phyloP scores from a whole-genome alignment of 2,888 invertebrate genomes.

The Isotomurus palustris region DNA sequence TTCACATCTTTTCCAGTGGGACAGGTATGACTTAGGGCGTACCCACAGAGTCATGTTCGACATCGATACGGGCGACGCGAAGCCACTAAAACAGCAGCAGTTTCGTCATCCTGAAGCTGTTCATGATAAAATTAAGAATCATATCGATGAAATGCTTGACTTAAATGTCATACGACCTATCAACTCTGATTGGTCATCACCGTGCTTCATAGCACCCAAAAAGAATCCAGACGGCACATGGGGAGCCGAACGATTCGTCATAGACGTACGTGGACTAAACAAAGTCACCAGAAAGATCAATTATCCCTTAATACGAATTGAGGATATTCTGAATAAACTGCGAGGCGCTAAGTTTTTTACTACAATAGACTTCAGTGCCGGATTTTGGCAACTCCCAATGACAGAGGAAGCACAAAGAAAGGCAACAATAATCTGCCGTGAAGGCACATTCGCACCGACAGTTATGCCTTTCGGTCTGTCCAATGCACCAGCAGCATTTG shows the following conservation, averaged over 20 bases:
- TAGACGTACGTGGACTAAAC: not conserved
- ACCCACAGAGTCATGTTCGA: not conserved
- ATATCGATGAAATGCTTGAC: not conserved
- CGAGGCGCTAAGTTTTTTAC: not conserved
- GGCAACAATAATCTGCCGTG: not conserved
- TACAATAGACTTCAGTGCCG: not conserved
- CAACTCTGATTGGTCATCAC: not conserved
- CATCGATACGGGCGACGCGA: slow-evolving; percentile 4
- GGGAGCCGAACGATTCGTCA: not conserved
- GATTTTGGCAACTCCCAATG: not conserved
- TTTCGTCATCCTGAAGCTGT: not conserved
- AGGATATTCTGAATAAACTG: not conserved
- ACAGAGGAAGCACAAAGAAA: not conserved
- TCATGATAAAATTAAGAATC: slow-evolving; percentile 1
- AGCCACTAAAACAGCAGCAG: not conserved
- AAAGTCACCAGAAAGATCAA: not conserved
- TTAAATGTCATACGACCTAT: not conserved
- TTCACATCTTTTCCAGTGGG: not conserved
- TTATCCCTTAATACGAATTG: not conserved
- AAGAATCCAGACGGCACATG: not conserved
- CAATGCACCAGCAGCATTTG: not conserved
- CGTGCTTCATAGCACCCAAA: slow-evolving; percentile 1
- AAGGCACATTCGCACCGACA: not conserved
- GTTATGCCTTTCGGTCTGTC: not conserved
- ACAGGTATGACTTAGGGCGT: not conserved